Percentiles rank a stretch among this genome's conserved stretches.
Evolutionary conservation across 2,888 invertebrate species (phyloP).

Genomic region (Rhaphigaster nebulosa): DNA sequence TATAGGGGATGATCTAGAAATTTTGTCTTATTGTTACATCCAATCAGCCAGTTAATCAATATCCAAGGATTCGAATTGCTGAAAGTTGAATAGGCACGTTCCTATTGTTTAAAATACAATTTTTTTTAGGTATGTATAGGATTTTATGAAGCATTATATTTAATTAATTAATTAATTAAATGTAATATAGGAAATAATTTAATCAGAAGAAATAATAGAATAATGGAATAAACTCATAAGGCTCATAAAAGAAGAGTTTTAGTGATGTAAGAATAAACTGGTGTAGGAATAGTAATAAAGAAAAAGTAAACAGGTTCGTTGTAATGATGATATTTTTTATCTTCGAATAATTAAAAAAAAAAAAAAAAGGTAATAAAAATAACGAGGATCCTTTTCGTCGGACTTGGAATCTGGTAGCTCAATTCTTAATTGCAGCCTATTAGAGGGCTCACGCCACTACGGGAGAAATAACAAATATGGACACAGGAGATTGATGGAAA

Average conservation of each 20-base stretch:
- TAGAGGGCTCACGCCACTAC: not conserved
- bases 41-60: too few species aligned
- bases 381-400: not conserved
- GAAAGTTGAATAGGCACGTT: too few species aligned
- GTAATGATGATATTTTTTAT: not conserved
- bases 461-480: constrained; percentile 21
- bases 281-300: not conserved
- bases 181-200: not conserved
- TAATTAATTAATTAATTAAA: not conserved
- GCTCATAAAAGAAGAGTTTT: not conserved
- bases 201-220: not conserved
- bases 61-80: too few species aligned
- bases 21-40: too few species aligned
- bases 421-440: constrained; percentile 6
- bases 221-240: not conserved
- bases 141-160: not conserved
- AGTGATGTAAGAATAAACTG: not conserved
- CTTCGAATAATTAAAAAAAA: not conserved
- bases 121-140: too few species aligned
- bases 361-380: constrained; percentile 35
- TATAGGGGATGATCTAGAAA: too few species aligned
- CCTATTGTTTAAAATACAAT: too few species aligned
- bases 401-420: not conserved
- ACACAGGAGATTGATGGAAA: not conserved
- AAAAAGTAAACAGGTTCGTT: not conserved